Evolutionary conservation across 2,113 vertebrate genomes (phyloP), one percentile per base, ranked within the genome.

Genomic region (Calcarius ornatus): DNA sequence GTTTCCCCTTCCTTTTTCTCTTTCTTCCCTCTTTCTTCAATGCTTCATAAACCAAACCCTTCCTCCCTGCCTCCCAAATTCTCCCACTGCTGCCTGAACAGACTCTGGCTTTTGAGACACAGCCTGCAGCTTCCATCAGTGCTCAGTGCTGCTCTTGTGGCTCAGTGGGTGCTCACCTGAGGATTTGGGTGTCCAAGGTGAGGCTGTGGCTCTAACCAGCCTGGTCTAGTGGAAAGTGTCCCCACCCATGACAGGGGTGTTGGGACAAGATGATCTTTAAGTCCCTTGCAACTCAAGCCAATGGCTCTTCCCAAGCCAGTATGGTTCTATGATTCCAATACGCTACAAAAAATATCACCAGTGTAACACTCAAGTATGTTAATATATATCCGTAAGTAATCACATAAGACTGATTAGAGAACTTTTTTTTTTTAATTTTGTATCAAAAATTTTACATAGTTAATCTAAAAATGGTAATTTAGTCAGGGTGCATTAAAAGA

Each of bases 401-500:
- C 19, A 64, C 31, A 84, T 4, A 14, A 86, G 33, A 81, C 40
- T 21, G 30, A 83, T 12, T 30, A 59, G 30, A 45, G 50, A 72
- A 64, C 69, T 86, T n/a, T n/a, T 68, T 10, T 65, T 51, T 97
- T 97, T 50, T 91, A 94, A 97, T 97, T 92, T 96, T 97, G 78
- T 97, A 95, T 92, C 47, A 95, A 97, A 60, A 97, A 83, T 77
- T 56, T 95, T 96, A 97, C 92, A 94, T 96, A 95, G 47, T 96
- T 73, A 92, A 61, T 75, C 96, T 96, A 90, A 82, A 96, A 97
- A 80, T 84, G 54, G 30, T 88, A 93, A 87, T 94, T 94, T 90
- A 75, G 17, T 93, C 63, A 95, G 71, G n/a, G 38, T 94, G 51
- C 81, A 84, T 91, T 81, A 82, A 96, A 97, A 96, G 77, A 81